A percentile compares a stretch with the other conserved stretches of the same genome.
phyloP scores from a whole-genome alignment of 2,113 vertebrate species.

The Cariama cristata region DNA sequence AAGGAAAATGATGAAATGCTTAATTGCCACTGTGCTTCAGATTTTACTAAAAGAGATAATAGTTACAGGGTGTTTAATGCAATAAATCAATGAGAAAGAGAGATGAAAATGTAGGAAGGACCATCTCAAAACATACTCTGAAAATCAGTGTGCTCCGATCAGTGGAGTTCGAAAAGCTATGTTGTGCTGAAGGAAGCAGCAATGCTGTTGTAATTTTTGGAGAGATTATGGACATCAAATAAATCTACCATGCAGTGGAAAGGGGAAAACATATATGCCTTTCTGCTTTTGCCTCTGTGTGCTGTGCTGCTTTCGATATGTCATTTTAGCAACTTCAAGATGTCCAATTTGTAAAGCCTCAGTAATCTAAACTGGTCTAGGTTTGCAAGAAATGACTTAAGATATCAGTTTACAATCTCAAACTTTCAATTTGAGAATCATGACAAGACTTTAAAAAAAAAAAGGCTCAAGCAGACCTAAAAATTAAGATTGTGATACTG shows the following conservation, averaged over 20 bases:
- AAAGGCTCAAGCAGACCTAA: background rate
- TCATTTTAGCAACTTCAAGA: background rate
- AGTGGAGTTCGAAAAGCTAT: background rate
- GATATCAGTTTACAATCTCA: background rate
- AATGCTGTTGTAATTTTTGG: background rate
- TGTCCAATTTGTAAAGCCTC: background rate
- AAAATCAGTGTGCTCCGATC: background rate
- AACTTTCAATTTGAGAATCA: background rate
- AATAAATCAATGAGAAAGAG: slow-evolving; percentile 26
- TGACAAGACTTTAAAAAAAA: background rate
- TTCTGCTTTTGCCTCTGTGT: background rate
- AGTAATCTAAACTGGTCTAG: background rate
- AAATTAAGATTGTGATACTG: background rate
- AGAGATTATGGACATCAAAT: background rate
- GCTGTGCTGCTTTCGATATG: background rate
- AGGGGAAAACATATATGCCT: background rate
- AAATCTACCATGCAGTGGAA: background rate
- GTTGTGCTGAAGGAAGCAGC: background rate
- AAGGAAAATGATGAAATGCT: slow-evolving; percentile 13
- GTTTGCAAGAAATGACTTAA: background rate
- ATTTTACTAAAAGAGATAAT: slow-evolving; percentile 33
- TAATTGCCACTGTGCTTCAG: background rate
- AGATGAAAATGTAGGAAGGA: background rate
- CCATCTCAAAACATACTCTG: background rate
- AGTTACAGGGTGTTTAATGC: slow-evolving; percentile 18